Conservation (phyloP, 2,888 invertebrate genomes). For the Thereva unica region DNA sequence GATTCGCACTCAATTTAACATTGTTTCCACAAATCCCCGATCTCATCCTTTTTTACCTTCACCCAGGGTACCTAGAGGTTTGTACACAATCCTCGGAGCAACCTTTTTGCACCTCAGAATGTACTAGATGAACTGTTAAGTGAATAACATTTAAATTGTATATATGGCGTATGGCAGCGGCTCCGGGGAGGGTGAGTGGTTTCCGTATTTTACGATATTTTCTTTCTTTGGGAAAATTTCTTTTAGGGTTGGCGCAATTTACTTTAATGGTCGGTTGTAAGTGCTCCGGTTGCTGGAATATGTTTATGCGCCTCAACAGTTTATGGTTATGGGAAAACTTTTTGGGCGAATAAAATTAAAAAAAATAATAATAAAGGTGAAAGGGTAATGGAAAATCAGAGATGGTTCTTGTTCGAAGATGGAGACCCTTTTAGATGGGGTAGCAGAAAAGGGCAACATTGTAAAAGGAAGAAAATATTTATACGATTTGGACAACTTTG, state of each 20-base stretch:
- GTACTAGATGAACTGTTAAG: neutral
- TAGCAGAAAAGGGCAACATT: no score
- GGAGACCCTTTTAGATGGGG: no score
- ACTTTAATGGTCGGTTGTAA: constrained; percentile 26
- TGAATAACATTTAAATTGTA: constrained; percentile 22
- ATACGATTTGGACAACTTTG: no score
- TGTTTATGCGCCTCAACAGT: constrained; percentile 32
- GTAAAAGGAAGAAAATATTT: no score
- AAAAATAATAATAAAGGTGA: neutral
- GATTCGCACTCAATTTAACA: no score
- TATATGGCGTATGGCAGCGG: neutral
- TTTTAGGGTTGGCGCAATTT: constrained; percentile 32
- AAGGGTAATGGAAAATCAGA: neutral
- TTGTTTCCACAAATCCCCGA: no score
- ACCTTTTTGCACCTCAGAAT: no score
- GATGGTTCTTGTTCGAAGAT: no score
- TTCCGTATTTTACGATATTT: constrained; percentile 21
- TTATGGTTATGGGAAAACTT: constrained; percentile 28
- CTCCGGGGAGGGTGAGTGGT: neutral
- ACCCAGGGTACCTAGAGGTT: no score
- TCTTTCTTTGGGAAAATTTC: constrained; percentile 21
- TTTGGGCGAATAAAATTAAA: constrained; percentile 5
- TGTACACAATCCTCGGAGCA: no score
- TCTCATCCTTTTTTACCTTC: no score
- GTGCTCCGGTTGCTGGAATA: constrained; percentile 27